Evolutionary conservation across 2,888 invertebrate species (phyloP), one percentile per base, ranked within the genome.

Genomic region (Synergus gifuensis): DNA sequence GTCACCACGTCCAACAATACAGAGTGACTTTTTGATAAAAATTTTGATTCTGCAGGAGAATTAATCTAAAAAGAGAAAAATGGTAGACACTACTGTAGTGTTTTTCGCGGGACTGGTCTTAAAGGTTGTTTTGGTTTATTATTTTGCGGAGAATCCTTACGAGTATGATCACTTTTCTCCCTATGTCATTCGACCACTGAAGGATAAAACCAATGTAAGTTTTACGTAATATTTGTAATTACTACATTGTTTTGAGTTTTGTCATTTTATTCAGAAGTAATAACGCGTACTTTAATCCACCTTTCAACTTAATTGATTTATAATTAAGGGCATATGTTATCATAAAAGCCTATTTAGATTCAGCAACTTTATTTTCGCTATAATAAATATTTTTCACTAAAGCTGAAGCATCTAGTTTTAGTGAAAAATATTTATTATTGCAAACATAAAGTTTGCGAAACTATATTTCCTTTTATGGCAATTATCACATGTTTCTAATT

Each of bases 121-220:
- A 0, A 62, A 62, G 7, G 1, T 12, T 4, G 0, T 62, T 28
- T 7, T 22, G 46, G 0, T 67, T 18, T 12, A 22, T 14, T 46
- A 46, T 14, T 14, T 22, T 22, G 14, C 18, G 22, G 12, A 22
- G 12, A 14, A 67, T 67, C 14, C 46, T 2, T 22, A 22, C 8
- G 12, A 22, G 5, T 22, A 22, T 9, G 44, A 46, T 16, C 12
- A 22, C 0, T 22, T 44, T 5, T 2, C 46, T 18, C 67, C 67
- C 0, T 14, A 12, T 28, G 7, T 4, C 9, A 44, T 67, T 46
- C 67, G 67, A 22, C 67, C 67, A 67, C 46, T 67, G 3, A 0
- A 67, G 22, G 67, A 67, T 46, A 67, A 46, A 67, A 46, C 22
- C 18, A 22, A 46, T 1, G 67, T 67, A 67, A 67, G 46, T 67